Conservation (phyloP, 2,113 vertebrate species). For the Spheniscus mendiculus region DNA sequence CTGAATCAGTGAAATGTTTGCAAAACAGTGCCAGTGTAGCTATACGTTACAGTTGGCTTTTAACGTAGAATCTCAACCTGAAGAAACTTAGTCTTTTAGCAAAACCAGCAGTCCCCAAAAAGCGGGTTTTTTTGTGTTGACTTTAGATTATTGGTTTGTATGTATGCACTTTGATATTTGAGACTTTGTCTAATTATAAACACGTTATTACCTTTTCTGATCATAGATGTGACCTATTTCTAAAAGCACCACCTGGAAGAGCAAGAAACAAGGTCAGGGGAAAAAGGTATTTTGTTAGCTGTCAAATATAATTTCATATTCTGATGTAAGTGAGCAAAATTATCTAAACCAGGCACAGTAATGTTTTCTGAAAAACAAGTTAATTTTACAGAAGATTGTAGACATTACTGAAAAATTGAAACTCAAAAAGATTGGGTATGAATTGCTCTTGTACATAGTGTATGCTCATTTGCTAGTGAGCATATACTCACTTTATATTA, state of each 20-base stretch:
- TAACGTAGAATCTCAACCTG: rapidly evolving
- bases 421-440: rapidly evolving
- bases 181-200: background rate
- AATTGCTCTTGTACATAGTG: background rate
- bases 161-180: background rate
- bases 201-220: background rate
- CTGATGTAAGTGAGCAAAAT: background rate
- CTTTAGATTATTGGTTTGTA: background rate
- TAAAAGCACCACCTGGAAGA: background rate
- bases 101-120: background rate
- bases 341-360: background rate
- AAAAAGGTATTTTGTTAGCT: background rate
- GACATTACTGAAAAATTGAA: background rate
- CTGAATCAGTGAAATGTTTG: background rate
- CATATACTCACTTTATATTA: background rate
- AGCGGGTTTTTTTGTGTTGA: background rate
- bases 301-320: background rate
- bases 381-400: background rate
- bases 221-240: background rate
- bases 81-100: background rate
- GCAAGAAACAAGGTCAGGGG: background rate
- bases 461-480: too few species aligned
- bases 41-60: rapidly evolving
- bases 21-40: rapidly evolving
- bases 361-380: background rate